Base-by-base conservation (phyloP, 2,797 vertebrate species). In the Rhabdomys pumilio region DNA sequence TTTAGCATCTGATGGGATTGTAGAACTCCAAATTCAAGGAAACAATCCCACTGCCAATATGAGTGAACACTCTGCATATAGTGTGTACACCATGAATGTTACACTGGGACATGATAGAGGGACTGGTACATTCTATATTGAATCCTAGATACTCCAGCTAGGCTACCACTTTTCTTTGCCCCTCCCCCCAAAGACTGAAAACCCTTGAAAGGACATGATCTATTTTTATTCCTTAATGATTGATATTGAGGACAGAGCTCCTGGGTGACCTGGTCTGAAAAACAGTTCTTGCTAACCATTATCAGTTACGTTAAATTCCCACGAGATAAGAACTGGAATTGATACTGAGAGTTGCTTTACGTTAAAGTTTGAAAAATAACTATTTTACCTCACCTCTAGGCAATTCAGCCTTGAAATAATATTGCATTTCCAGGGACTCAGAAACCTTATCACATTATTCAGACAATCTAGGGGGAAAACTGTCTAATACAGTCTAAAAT, bases 351-450 rank as follows among this genome's bases (percentile, higher is more conserved):
- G 65, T n/a, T 22, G 6, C 17, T 93, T 24, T 31, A 82, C 85
- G 22, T 38, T 61, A 79, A 93, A 89, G 84, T 89, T 31, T 59
- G 65, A 73, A 87, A 87, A 90, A 91, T n/a, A 63, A 72, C 1
- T 82, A 8, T 81, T 90, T 95, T 61, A 84, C 11, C 24, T 24
- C 81, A 11, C 26, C 50, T 93, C 13, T 91, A 80, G 47, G 61
- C 57, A 81, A 38, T 12, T 89, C 29, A 31, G 57, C 19, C 24
- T 63, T 93, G 41, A 93, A 95, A 82, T 85, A 20, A 93, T 29
- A 85, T 14, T 77, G 95, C 73, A 47, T 11, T 38, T 55, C 44
- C 12, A 89, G 72, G 59, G 57, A 95, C 86, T 31, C 55, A 84
- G 47, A 80, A 73, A 38, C 3, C 14, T 90, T 67, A 47, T 6